These are phyloP conservation scores for Numenius arquata DNA, from an alignment of 2,113 vertebrate species.

Conservation along the genomic window DNA sequence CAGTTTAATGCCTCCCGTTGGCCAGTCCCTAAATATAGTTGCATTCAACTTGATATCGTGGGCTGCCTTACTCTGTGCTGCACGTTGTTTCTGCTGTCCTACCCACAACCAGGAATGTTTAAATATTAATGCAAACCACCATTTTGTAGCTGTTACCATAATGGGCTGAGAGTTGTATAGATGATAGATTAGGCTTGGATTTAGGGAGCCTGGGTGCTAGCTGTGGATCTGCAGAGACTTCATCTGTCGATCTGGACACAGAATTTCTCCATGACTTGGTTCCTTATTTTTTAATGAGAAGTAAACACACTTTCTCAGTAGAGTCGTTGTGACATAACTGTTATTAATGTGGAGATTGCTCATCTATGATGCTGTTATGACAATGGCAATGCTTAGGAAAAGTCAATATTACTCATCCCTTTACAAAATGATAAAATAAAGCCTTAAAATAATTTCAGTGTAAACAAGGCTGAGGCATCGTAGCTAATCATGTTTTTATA, in stretches of 20 bases:
- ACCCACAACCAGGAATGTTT: not conserved
- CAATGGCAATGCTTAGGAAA: not conserved
- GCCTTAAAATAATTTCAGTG: not conserved
- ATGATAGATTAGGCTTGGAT: not conserved
- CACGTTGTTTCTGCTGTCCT: not conserved
- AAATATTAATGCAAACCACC: conserved; percentile 44
- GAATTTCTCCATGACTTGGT: not conserved
- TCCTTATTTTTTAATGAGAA: conserved; percentile 11
- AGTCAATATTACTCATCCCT: not conserved
- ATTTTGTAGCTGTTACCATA: not conserved
- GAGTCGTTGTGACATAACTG: not conserved
- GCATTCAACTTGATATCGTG: not conserved
- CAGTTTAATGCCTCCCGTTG: not conserved
- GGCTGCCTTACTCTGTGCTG: not conserved
- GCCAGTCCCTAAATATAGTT: not conserved
- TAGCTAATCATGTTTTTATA: not conserved
- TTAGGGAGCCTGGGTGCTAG: not conserved
- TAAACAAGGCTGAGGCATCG: not conserved
- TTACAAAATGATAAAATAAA: not conserved
- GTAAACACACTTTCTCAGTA: not conserved
- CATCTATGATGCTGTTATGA: not conserved
- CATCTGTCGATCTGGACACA: accelerated
- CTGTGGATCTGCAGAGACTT: not conserved
- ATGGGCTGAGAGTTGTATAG: not conserved
- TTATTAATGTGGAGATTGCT: not conserved